A percentile compares a stretch with the other conserved stretches of the same genome.
Conservation (phyloP, 2,797 vertebrate genomes). For the Epinephelus coioides region DNA sequence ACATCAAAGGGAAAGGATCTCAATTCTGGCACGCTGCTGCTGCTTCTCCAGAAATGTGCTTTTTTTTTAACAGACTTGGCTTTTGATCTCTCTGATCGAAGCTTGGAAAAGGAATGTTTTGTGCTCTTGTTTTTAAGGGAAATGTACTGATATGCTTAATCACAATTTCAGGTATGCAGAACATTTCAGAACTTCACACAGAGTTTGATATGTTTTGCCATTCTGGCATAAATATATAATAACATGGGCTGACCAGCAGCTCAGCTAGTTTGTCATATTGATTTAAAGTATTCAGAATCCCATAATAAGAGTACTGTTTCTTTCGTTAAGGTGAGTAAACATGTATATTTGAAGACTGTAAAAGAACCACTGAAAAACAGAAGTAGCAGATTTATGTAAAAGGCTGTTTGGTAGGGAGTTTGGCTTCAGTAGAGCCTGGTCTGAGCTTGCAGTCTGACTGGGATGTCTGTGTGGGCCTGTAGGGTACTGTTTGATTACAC, state of each 20-base stretch:
- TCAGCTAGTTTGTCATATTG: background rate
- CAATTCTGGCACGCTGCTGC: constrained; percentile 54
- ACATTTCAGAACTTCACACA: constrained; percentile 14
- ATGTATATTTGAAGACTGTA: background rate
- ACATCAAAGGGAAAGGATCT: constrained; percentile 76
- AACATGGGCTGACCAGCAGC: background rate
- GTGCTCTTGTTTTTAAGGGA: constrained; percentile 45
- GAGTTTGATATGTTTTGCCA: background rate
- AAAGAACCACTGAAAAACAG: background rate
- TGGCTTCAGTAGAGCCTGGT: background rate
- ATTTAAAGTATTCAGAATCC: background rate
- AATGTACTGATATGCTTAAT: constrained; percentile 34
- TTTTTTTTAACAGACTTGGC: constrained; percentile 57
- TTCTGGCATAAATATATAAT: constrained; percentile 3
- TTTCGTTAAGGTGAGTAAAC: background rate
- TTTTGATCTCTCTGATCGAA: constrained; percentile 74
- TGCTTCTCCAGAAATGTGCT: constrained; percentile 65
- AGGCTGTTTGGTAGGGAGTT: background rate
- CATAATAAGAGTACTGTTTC: background rate
- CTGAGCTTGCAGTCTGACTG: background rate
- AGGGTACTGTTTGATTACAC: background rate
- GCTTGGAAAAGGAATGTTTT: constrained; percentile 54
- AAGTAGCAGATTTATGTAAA: background rate
- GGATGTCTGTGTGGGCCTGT: background rate
- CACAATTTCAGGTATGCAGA: constrained; percentile 29